Base-by-base conservation (phyloP, 2,888 invertebrate genomes). In the Melangyna quadrimaculata region DNA sequence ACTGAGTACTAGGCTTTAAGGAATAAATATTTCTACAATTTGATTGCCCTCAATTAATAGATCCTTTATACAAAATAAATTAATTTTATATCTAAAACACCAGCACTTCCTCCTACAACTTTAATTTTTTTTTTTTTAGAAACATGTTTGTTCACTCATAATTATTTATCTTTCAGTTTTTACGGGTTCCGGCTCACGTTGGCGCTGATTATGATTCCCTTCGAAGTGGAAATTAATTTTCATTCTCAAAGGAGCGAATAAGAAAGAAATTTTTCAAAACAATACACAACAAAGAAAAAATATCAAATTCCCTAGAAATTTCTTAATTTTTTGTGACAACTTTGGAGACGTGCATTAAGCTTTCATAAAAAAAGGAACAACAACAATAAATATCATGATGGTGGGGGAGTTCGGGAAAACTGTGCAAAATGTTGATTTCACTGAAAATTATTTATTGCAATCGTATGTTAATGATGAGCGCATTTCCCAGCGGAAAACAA, bases 401-500 rank as follows among this genome's bases (percentile, higher is more conserved):
- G 14, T 45, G n/a, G 9, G 10, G 40, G 7, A 9, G 59, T 3
- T 7, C 10, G 7, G 19, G 19, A 45, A 32, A 32, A 65, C 14
- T 55, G 43, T 73, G 48, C 70, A 79, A 29, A 84, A 79, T 79
- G 83, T 67, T 79, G 79, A 84, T 84, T 84, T 79, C 83, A 45
- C 65, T 73, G 59, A 29, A 75, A 84, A 84, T 84, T 84, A 84
- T 84, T 84, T 84, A 84, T 84, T 84, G 83, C 83, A 84, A 79
- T 84, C 79, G 79, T 84, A 84, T 84, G 83, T 84, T 84, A 84
- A 84, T 84, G 74, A 84, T 75, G 79, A 79, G 79, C 83, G 74
- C 71, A 84, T 79, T 75, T 79, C 83, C 55, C 79, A 43, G 7
- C 48, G 74, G 74, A 79, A 75, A 27, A 40, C 43, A 63, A 37